A percentile compares a stretch with the other conserved stretches of the same genome.
These are phyloP conservation scores for Acromyrmex charruanus DNA, from an alignment of 1,140 invertebrate species.

Conservation along the genomic window DNA sequence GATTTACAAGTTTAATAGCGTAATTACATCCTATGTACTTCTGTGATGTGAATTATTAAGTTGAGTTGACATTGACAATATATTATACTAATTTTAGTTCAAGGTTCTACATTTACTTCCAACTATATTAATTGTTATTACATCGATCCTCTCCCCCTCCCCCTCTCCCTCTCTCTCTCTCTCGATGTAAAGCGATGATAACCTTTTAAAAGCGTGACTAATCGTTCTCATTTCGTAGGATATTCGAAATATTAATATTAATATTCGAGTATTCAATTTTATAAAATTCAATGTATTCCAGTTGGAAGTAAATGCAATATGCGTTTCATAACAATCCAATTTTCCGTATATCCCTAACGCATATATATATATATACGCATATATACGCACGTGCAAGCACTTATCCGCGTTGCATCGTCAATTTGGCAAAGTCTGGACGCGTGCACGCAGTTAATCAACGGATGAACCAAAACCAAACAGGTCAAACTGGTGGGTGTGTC, in stretches of 20 bases:
- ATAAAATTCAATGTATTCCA: background rate
- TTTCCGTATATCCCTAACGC: background rate
- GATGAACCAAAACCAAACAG: constrained; percentile 79
- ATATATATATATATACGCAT: no score
- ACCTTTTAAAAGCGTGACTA: background rate
- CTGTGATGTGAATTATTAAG: constrained; percentile 1
- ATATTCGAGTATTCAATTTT: background rate
- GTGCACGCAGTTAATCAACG: constrained; percentile 79
- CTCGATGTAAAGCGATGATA: constrained; percentile 4
- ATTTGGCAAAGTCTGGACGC: constrained; percentile 64
- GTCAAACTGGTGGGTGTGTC: constrained; percentile 78
- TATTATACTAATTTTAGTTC: constrained; percentile 22
- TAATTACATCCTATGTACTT: constrained; percentile 4
- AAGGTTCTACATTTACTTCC: background rate
- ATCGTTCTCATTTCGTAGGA: background rate
- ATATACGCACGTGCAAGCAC: background rate
- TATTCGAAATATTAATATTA: constrained; percentile 4
- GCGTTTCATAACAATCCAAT: background rate
- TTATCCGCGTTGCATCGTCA: constrained; percentile 25
- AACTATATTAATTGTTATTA: constrained; percentile 34
- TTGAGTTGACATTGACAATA: constrained; percentile 18
- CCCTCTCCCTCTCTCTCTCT: no score
- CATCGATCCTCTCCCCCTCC: background rate
- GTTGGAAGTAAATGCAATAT: background rate
- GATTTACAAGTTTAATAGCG: constrained; percentile 8